Base-by-base conservation (phyloP, 2,797 vertebrate species). In the Intellagama lesueurii region DNA sequence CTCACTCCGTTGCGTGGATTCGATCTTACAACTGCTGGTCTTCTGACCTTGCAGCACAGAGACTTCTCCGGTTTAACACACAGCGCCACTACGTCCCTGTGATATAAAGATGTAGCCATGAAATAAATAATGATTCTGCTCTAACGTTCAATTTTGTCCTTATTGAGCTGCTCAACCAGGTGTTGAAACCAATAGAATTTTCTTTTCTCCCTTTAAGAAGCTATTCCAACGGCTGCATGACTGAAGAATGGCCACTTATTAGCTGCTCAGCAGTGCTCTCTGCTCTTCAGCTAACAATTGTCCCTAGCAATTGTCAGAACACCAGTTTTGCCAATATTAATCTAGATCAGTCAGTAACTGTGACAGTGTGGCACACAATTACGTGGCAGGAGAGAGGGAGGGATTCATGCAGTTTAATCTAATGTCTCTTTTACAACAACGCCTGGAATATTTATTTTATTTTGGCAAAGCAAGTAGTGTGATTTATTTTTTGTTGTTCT, bases 141-240 rank as follows among this genome's bases (percentile, higher is more conserved):
- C 83, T 90, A 93, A 93, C 90, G 91, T 95, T 92, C 93, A 93
- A 94, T 95, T 96, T 95, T 93, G 91, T 95, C 90, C 79, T 87
- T 92, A 94, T 94, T 96, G 95, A 94, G 94, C 92, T 95, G 94
- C 92, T 95, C 95, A 96, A 88, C 93, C 94, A 95, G 94, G 94
- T 96, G 94, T 95, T 94, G 92, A 96, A 95, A 92, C 92, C 94
- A 95, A 91, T 89, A 94, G 92, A 94, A 95, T 94, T 94, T 92
- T 93, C 91, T 94, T 94, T 95, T 87, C 89, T 93, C 91, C 92
- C 89, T 92, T 66, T 95, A 91, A 94, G 90, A 95, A 93, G 92
- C 95, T 94, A 95, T 94, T 95, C 87, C 90, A 92, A 94, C 92
- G 92, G 89, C 94, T 93, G 91, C 0, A 0, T 91, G 93, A 92